Percentiles rank a stretch among this genome's conserved stretches.
phyloP scores from a whole-genome alignment of 2,797 vertebrate species.

The Corythornis leucogaster region DNA sequence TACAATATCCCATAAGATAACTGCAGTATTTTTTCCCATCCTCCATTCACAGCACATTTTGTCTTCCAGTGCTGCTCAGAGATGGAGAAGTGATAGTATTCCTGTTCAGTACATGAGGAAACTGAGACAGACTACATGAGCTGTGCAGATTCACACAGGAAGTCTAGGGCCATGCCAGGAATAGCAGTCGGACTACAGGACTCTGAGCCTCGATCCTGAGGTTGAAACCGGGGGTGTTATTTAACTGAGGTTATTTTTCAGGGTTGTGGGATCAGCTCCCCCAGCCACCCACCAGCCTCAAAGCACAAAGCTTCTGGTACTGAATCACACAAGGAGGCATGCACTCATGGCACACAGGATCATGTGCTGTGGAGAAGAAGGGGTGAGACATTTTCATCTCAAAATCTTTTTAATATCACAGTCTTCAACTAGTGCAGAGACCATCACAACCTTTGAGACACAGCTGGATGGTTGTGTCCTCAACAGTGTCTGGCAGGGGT shows the following conservation, averaged over 20 bases:
- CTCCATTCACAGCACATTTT: not conserved
- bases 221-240: not conserved
- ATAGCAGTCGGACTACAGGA: not conserved
- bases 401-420: not conserved
- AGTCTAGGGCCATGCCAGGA: not conserved
- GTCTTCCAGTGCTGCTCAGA: not conserved
- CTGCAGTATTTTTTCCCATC: not conserved
- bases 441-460: not conserved
- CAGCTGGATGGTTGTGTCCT: not conserved
- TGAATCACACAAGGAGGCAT: not conserved
- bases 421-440: not conserved
- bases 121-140: not conserved
- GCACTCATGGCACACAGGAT: not conserved
- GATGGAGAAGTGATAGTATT: not conserved
- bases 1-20: not conserved
- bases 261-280: not conserved
- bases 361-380: not conserved
- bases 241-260: not conserved
- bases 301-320: not conserved
- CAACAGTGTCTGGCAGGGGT: not conserved
- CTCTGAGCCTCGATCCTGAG: not conserved
- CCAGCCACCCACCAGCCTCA: not conserved
- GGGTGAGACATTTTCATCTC: not conserved
- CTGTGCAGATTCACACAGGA: not conserved
- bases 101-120: not conserved